Base-by-base conservation (phyloP, 2,797 vertebrate species). In the Neopelma chrysocephalum region DNA sequence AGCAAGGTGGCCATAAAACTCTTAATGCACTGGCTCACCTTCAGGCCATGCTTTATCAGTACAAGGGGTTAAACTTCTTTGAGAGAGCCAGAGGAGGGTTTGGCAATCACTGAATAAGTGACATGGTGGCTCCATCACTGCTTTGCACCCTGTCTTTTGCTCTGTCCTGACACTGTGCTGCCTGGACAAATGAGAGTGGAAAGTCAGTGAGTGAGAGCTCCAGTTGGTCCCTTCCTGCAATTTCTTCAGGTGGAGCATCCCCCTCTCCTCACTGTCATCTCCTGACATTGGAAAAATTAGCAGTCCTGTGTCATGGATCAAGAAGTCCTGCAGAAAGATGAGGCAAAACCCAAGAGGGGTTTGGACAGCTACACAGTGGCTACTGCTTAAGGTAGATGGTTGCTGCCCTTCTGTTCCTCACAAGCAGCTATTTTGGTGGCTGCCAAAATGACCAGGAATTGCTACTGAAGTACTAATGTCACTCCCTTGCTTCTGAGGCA, bases 61-160 rank as follows among this genome's bases (percentile, higher is more conserved):
- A 16, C 15, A n/a, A 62, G 48, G 15, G 8, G 51, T 26, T 73
- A 36, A 75, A 58, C 31, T 29, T 69, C 48, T 75, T 72, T 32
- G 29, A 50, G 57, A 78, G 21, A 50, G 34, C 22, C 14, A 12
- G 40, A 80, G 31, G 14, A 58, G 9, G 36, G 36, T 73, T 75
- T 71, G 65, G 58, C 73, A 71, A 36, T 56, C 82, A 47, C 29
- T 45, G 64, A 50, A 45, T 19, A n/a, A n/a, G 48, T 68, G 80
- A 56, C 11, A 15, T 0, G 0, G 36, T 31, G 20, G 36, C 20
- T 91, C 61, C 29, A 57, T 66, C n/a, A 2, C 32, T 42, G 65
- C 80, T 64, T 18, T 56, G 61, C 26, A 38, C 23, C 34, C 56
- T 6, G 5, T 38, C 40, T 51, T 62, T 56, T 19, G 22, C 45